These are phyloP conservation scores for Idaea straminata DNA, from an alignment of 2,888 invertebrate species.

Conservation along the genomic window DNA sequence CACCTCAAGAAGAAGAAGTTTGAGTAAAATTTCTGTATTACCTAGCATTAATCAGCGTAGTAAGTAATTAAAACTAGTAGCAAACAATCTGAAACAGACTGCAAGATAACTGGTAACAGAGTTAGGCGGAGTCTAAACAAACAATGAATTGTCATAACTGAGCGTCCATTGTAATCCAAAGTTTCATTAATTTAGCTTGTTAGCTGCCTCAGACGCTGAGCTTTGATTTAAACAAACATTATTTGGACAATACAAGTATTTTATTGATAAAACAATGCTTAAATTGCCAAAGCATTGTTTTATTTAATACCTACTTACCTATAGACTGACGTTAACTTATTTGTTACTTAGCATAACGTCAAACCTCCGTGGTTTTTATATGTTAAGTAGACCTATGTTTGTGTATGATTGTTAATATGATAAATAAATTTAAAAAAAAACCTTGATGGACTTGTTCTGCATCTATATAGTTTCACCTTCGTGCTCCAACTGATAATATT, in stretches of 20 bases:
- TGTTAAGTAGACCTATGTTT: too few species aligned
- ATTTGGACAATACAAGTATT: slow-evolving; percentile 23
- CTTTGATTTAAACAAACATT: slow-evolving; percentile 36
- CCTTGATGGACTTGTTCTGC: too few species aligned
- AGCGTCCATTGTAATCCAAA: slow-evolving; percentile 23
- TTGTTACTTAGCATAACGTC: too few species aligned
- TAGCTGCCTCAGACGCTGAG: neutral
- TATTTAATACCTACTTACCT: too few species aligned
- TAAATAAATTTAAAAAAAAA: too few species aligned
- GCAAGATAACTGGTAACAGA: neutral
- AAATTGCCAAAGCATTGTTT: neutral
- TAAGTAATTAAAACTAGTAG: neutral
- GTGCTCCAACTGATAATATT: too few species aligned
- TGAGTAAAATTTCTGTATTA: neutral
- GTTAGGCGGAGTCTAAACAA: slow-evolving; percentile 19
- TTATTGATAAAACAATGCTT: neutral
- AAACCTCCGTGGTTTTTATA: too few species aligned
- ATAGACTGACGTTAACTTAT: too few species aligned
- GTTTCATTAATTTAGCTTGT: slow-evolving; percentile 19
- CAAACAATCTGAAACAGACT: neutral
- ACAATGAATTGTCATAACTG: slow-evolving; percentile 28
- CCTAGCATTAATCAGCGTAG: neutral
- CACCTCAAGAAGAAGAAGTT: too few species aligned
- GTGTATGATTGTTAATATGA: too few species aligned
- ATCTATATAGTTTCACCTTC: too few species aligned